Evolutionary conservation across 2,113 vertebrate species (phyloP).

Genomic region (Apodemus sylvaticus): DNA sequence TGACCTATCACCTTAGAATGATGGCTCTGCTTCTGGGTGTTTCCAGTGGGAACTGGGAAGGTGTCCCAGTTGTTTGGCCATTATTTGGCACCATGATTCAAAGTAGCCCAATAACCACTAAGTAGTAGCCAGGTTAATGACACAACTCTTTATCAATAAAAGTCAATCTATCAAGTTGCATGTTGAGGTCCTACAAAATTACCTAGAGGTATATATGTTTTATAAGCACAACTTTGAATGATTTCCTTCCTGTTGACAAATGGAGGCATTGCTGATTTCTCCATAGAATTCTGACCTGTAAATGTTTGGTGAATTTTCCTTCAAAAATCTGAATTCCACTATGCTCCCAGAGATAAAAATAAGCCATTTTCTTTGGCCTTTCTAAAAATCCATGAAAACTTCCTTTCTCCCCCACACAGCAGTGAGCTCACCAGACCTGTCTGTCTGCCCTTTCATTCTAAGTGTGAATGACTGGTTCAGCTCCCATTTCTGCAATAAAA

Average conservation of each 20-base stretch:
- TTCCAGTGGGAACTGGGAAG: not conserved
- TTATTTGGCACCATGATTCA: not conserved
- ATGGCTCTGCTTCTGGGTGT: not conserved
- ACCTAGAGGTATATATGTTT: not conserved
- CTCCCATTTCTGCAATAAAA: conserved; percentile 65
- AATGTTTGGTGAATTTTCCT: conserved; percentile 46
- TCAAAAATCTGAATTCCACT: conserved; percentile 57
- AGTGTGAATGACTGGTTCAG: not conserved
- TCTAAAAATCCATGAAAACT: conserved; percentile 36
- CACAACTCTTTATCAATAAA: conserved; percentile 24
- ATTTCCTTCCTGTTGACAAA: not conserved
- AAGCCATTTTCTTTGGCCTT: conserved; percentile 49
- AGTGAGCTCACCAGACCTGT: conserved; percentile 54
- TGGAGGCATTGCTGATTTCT: not conserved
- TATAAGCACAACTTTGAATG: not conserved
- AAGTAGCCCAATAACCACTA: not conserved
- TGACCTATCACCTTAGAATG: not conserved
- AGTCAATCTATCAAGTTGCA: not conserved
- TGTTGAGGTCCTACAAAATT: conserved; percentile 12
- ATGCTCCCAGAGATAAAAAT: conserved; percentile 45
- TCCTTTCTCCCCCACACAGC: not conserved
- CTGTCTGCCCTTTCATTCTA: conserved; percentile 32
- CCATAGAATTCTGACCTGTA: not conserved
- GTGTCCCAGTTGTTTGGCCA: too few species aligned
- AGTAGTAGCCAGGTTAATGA: not conserved